Percentiles rank a stretch among this genome's conserved stretches.
Conservation (phyloP, 1,140 invertebrate genomes). For the Spodoptera frugiperda region DNA sequence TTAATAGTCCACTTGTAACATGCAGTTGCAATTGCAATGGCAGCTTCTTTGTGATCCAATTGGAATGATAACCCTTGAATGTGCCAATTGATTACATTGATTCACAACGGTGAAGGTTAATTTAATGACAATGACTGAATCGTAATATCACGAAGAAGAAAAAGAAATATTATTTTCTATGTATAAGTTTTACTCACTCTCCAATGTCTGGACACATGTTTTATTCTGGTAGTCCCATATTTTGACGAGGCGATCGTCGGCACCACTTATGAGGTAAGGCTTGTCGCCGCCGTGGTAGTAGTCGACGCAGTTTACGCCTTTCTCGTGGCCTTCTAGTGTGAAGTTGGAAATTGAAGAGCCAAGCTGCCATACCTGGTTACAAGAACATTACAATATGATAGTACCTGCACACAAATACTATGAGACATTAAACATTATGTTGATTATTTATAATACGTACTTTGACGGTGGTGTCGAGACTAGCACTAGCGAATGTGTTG, state of each 20-base stretch:
- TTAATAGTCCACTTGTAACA: too few species aligned
- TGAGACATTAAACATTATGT: too few species aligned
- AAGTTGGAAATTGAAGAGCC: conserved; percentile 99
- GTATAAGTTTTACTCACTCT: conserved; percentile 88
- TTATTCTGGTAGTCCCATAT: conserved; percentile 99
- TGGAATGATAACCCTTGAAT: neutral
- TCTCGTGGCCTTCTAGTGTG: conserved; percentile 99
- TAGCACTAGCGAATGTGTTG: conserved; percentile 99
- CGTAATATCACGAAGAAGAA: too few species aligned
- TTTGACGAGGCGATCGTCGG: conserved; percentile 98
- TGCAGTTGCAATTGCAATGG: conserved; percentile 2
- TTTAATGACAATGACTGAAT: neutral
- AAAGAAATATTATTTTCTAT: too few species aligned
- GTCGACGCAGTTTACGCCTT: conserved; percentile 99
- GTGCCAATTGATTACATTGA: neutral
- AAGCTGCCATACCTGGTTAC: conserved; percentile 95
- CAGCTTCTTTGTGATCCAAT: neutral
- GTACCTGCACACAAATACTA: too few species aligned
- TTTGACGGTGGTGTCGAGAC: conserved; percentile 98
- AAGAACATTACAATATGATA: neutral
- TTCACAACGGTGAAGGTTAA: neutral
- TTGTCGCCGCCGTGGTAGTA: conserved; percentile 99
- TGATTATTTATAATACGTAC: conserved; percentile 82
- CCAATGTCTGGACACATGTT: conserved; percentile 99
- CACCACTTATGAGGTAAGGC: conserved; percentile 99